Base-by-base conservation (phyloP, 1,140 invertebrate species). In the Diachasma alloeum region DNA sequence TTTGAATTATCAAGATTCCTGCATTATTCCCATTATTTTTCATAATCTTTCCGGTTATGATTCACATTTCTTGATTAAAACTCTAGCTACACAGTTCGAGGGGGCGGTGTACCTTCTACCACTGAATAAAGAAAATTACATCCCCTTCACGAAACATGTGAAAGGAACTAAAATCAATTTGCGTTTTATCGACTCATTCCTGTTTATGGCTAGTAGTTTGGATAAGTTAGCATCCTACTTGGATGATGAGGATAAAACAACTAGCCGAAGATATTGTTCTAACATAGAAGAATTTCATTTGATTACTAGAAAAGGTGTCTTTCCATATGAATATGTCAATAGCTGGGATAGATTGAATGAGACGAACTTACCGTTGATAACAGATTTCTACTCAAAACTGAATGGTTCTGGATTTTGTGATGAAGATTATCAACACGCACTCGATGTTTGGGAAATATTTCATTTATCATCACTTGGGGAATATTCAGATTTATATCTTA, bases 21-120 rank as follows among this genome's bases (percentile, higher is more conserved):
- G 72, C 75, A 67, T 59, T 24, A 81, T 86, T 70, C 85, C 82
- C 24, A 74, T 83, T 4, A 70, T 82, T 11, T 88, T 87, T 59
- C 83, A 87, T 81, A 86, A 86, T 81, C 79, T 87, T 59, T 81
- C 82, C 9, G 75, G 80, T 11, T 86, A 87, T 78, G 86, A 88
- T 70, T 36, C 77, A 11, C 76, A 79, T 48, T 79, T 83, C 71
- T 44, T 81, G 44, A 79, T 80, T 22, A 74, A 79, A 74, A 42
- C 69, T 24, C 37, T 82, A n/a, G 72, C 74, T 9, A 31, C 19
- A 11, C 2, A 2, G 46, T 74, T 67, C 8, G 42, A 39, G 79
- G 79, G 31, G 13, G 13, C n/a, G 39, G 36, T 79, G 9, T 81
- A 72, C 79, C 78, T 3, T 48, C 79, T n/a, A 81, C 78, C 76